Evolutionary conservation across 2,888 invertebrate species (phyloP), one percentile per base, ranked within the genome.

Genomic region (Heterodera filipjevi): DNA sequence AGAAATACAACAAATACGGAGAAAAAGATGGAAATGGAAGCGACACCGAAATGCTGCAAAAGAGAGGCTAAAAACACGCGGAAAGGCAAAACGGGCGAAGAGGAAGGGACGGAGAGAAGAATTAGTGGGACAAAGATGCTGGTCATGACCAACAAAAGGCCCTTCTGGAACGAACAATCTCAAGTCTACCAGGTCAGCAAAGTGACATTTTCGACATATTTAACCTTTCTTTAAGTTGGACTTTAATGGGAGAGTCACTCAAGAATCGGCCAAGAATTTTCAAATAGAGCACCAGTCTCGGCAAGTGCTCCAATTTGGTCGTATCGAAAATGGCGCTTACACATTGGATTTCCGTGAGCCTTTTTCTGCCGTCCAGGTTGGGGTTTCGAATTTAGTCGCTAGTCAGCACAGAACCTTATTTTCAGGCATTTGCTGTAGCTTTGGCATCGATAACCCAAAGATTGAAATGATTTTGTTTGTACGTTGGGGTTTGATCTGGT

Each of bases 181-280:
- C 98, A 99, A 91, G 98, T 99, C 22, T 99, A 98, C 91, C 98
- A 99, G 90, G 92, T 98, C 53, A 44, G 35, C n/a, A 71, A 66
- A 27, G 68, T 44, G n/a, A 35, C 32, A n/a, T 44, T 19, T 35
- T 79, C 46, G 3, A 59, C 12, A 32, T 10, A 19, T 71, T 19
- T 77, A 30, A 46, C 2, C 27, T 73, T 73, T 46, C 16, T 98
- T 98, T 91, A 96, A 98, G 90, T 92, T 99, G 70, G 99, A 99
- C 91, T 99, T 99, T 91, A 98, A 98, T 6, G 99, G 99, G 19
- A 92, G 99, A 84, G 99, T 99, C 80, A 99, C 98, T 5, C 98
- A 98, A 91, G 98, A 99, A 90, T 97, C 96, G 68, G 98, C 98
- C 27, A 99, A 99, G 91, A 99, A 99, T 91, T 99, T 99, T 90